Evolutionary conservation across 2,888 invertebrate species (phyloP).

Genomic region (Amphiduros pacificus): DNA sequence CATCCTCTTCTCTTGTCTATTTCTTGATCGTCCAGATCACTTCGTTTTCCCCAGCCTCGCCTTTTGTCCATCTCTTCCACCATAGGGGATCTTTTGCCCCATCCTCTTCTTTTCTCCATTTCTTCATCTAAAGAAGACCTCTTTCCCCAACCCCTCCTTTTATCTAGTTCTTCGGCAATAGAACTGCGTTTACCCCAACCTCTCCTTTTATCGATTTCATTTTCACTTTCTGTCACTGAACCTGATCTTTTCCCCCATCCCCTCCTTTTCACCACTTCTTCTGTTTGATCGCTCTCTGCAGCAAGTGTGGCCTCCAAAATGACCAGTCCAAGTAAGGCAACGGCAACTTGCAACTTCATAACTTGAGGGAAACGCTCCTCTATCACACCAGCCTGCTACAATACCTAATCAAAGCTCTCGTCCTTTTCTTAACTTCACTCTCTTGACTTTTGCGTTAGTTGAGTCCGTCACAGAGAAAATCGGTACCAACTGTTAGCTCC

Average conservation of each 20-base stretch:
- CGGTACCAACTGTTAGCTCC: too few species aligned
- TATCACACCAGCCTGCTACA: too few species aligned
- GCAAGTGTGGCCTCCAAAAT: background rate
- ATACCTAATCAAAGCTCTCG: too few species aligned
- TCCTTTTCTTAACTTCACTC: too few species aligned
- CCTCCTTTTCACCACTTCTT: constrained; percentile 19
- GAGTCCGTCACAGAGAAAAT: too few species aligned
- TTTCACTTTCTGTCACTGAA: background rate
- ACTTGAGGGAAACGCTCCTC: too few species aligned
- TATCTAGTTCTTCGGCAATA: background rate
- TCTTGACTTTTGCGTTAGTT: too few species aligned
- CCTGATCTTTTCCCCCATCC: constrained; percentile 20
- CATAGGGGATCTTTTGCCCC: constrained; percentile 6
- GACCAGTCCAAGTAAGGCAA: background rate
- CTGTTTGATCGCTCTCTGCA: background rate
- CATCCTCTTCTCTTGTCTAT: constrained; percentile 14
- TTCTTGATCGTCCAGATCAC: background rate
- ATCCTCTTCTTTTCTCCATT: constrained; percentile 10
- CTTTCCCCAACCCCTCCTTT: constrained; percentile 23
- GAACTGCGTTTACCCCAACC: constrained; percentile 21
- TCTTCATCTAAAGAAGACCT: background rate
- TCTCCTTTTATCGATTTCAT: constrained; percentile 17
- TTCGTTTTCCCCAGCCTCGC: constrained; percentile 16
- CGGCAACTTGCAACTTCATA: background rate
- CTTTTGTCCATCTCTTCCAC: constrained; percentile 10